Conservation (phyloP, 2,888 invertebrate species). For the Lingula anatina region DNA sequence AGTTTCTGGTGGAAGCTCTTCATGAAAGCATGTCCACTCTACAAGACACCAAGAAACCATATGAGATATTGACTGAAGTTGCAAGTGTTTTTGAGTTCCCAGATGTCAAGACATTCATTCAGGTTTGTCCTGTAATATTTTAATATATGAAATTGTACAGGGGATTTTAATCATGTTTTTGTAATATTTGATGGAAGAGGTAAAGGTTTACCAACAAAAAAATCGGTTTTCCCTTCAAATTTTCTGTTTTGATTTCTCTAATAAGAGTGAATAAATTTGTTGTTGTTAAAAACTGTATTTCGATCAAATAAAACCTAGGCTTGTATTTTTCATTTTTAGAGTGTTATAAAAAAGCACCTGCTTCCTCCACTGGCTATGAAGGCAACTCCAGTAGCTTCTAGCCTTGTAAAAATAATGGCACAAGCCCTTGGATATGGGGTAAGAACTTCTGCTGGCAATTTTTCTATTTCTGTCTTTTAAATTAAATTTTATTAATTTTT, state of each 20-base stretch:
- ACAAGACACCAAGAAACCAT: slow-evolving; percentile 16
- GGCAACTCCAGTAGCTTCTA: slow-evolving; percentile 37
- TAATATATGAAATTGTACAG: too few species aligned
- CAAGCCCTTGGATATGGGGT: slow-evolving; percentile 25
- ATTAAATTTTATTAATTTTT: too few species aligned
- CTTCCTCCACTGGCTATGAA: slow-evolving; percentile 46
- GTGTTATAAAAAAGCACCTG: slow-evolving; percentile 41
- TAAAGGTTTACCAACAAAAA: too few species aligned
- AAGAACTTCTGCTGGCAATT: neutral
- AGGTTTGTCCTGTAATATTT: slow-evolving; percentile 23
- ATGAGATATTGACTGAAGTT: slow-evolving; percentile 39
- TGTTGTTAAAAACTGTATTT: too few species aligned
- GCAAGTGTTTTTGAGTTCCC: slow-evolving; percentile 38
- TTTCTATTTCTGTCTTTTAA: neutral
- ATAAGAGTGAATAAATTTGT: too few species aligned
- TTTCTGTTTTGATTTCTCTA: too few species aligned
- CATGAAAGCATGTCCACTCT: slow-evolving; percentile 23
- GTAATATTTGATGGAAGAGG: too few species aligned
- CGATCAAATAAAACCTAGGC: too few species aligned
- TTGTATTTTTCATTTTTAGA: too few species aligned
- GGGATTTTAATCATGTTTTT: too few species aligned
- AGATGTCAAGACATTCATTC: slow-evolving; percentile 36
- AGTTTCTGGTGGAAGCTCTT: slow-evolving; percentile 39
- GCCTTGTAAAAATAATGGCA: slow-evolving; percentile 39
- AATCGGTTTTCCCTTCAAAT: too few species aligned